Evolutionary conservation across 2,888 invertebrate species (phyloP).

Genomic region (Axea sp.): DNA sequence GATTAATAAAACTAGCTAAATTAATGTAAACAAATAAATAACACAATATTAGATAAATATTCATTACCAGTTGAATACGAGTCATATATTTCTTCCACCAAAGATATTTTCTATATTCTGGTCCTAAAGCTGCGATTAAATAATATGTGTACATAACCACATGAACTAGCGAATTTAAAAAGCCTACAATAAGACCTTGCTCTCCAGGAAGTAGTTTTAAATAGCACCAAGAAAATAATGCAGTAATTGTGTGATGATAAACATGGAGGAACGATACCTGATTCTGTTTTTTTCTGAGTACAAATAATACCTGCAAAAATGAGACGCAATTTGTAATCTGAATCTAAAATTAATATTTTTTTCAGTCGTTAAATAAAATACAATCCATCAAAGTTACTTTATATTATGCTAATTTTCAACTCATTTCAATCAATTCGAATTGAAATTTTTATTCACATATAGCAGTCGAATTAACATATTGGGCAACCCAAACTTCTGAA

Average conservation of each 20-base stretch:
- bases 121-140: constrained; percentile 87
- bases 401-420: too few relatives aligned
- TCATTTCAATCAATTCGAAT: too few relatives aligned
- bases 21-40: too few relatives aligned
- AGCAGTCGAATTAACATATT: constrained; percentile 21
- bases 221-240: constrained; percentile 79
- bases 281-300: constrained; percentile 82
- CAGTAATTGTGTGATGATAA: constrained; percentile 81
- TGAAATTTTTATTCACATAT: too few relatives aligned
- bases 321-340: too few relatives aligned
- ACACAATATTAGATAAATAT: neutral
- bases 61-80: constrained; percentile 85
- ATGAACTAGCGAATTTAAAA: constrained; percentile 88
- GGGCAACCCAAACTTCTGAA: constrained; percentile 1
- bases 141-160: constrained; percentile 92
- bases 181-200: constrained; percentile 85
- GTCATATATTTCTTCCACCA: constrained; percentile 94
- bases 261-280: constrained; percentile 83
- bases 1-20: constrained; percentile 1
- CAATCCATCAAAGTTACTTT: too few relatives aligned
- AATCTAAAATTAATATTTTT: too few relatives aligned
- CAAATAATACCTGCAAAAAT: constrained; percentile 80
- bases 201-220: constrained; percentile 82
- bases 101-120: constrained; percentile 86
- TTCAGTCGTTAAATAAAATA: too few relatives aligned